A percentile compares a stretch with the other conserved stretches of the same genome.
These are phyloP conservation scores for Syncerus caffer DNA, from an alignment of 2,797 vertebrate genomes.

Conservation along the genomic window DNA sequence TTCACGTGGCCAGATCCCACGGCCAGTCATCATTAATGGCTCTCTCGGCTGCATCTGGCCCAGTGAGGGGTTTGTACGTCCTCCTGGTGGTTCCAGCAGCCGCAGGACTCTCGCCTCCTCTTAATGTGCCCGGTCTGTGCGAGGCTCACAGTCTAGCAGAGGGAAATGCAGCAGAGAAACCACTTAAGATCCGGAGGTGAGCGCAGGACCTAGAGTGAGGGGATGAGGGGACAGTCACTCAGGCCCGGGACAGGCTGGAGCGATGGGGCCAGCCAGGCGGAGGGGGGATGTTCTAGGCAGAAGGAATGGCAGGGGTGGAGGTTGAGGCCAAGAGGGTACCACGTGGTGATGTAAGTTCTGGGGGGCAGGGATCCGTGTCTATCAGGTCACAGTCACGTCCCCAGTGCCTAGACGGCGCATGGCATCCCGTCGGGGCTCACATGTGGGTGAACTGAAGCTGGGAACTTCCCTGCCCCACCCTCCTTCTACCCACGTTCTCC, in stretches of 20 bases:
- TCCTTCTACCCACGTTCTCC: not conserved
- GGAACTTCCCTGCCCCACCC: not conserved
- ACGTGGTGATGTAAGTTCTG: not conserved
- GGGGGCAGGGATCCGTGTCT: accelerated
- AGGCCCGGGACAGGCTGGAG: not conserved
- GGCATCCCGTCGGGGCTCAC: not conserved
- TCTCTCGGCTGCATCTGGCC: not conserved
- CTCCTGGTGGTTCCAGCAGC: not conserved
- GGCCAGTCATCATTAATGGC: not conserved
- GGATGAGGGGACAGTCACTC: not conserved
- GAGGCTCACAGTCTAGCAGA: not conserved
- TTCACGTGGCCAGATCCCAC: not conserved
- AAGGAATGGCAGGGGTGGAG: not conserved
- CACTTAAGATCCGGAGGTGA: not conserved
- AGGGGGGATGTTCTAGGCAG: not conserved
- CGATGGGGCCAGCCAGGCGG: not conserved
- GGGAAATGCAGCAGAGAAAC: not conserved
- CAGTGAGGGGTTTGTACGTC: accelerated
- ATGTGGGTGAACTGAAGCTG: accelerated
- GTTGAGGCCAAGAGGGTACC: not conserved
- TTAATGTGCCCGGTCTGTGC: accelerated
- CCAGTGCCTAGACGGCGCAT: not conserved
- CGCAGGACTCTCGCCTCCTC: accelerated
- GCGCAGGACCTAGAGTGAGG: not conserved
- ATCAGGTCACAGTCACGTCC: not conserved